Evolutionary conservation across 2,113 vertebrate species (phyloP).

Genomic region (Rhizomys pruinosus): DNA sequence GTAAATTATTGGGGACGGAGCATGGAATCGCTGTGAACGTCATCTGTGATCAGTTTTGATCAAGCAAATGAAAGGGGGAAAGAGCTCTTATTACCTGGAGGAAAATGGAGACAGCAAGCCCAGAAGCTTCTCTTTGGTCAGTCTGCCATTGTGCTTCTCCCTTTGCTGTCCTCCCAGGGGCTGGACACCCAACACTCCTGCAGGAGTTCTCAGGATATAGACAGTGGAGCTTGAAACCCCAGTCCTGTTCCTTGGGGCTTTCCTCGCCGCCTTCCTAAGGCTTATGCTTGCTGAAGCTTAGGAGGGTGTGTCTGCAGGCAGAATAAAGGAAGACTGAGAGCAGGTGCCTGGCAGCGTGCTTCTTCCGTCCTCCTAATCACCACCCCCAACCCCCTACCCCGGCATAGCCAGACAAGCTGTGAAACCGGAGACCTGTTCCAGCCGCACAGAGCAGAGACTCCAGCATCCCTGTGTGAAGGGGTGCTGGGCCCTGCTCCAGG

Average conservation of each 20-base stretch:
- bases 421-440: constrained; percentile 50
- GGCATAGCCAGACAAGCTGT: neutral
- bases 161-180: constrained; percentile 23
- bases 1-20: neutral
- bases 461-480: neutral
- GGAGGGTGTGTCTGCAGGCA: neutral
- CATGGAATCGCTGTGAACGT: neutral
- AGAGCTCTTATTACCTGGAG: neutral
- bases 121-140: constrained; percentile 23
- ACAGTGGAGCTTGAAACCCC: constrained; percentile 57
- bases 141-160: neutral
- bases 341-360: neutral
- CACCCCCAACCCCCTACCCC: neutral
- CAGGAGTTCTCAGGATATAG: neutral
- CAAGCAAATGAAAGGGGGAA: constrained; percentile 13
- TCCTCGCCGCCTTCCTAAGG: constrained; percentile 1
- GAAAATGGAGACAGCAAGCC: constrained; percentile 18
- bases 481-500: neutral
- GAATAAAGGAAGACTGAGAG: neutral
- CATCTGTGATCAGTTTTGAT: neutral
- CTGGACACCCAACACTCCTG: constrained; percentile 7
- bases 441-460: neutral
- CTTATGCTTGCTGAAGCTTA: neutral
- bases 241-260: neutral
- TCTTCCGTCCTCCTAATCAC: neutral